Conservation (phyloP, 2,113 vertebrate genomes). For the Isichthys henryi region DNA sequence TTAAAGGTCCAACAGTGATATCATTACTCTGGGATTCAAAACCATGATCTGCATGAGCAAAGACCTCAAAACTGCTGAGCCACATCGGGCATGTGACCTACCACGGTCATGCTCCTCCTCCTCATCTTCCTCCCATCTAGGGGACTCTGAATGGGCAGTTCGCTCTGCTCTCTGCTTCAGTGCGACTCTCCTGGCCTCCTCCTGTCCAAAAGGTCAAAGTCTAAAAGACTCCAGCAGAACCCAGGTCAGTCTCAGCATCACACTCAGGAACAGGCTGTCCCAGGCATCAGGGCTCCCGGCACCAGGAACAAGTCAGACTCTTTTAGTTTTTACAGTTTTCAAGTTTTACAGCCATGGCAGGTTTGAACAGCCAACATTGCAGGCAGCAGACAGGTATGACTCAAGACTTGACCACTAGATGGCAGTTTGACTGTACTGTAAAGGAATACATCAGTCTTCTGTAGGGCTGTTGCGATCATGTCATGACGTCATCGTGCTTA, state of each 20-base stretch:
- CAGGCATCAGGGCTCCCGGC: not conserved
- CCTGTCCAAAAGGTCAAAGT: conserved; percentile 54
- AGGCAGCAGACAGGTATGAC: not conserved
- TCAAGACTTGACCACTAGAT: conserved; percentile 36
- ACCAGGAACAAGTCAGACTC: not conserved
- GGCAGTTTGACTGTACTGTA: conserved; percentile 24
- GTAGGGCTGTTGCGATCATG: no score
- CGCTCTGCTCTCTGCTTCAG: conserved; percentile 90
- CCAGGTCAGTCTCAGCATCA: not conserved
- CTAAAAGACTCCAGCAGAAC: not conserved
- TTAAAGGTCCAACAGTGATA: not conserved
- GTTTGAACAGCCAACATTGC: not conserved
- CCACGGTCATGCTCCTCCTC: conserved; percentile 55
- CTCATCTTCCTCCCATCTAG: conserved; percentile 93
- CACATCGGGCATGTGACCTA: not conserved
- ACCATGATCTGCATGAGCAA: not conserved
- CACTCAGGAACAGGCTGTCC: not conserved
- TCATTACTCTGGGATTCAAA: not conserved
- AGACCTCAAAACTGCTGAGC: not conserved
- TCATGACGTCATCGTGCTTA: no score
- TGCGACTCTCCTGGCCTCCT: conserved; percentile 83
- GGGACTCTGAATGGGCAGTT: conserved; percentile 71
- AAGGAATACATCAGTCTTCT: not conserved
- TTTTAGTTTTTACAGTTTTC: not conserved
- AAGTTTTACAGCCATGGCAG: not conserved